Base-by-base conservation (phyloP, 2,888 invertebrate species). In the Dryocosmus kuriphilus region DNA sequence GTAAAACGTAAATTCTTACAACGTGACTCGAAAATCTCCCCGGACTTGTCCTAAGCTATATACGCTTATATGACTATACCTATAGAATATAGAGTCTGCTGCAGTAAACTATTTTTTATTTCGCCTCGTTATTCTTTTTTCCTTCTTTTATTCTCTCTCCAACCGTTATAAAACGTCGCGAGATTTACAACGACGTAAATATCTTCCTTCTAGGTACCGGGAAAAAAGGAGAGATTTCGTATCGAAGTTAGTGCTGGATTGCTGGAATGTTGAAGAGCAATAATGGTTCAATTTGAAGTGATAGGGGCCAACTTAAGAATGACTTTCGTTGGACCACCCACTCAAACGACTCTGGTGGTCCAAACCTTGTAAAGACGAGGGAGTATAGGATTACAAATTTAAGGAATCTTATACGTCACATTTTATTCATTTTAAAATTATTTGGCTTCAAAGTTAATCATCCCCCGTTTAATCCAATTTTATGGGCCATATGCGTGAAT, bases 281-380 rank as follows among this genome's bases (percentile, higher is more conserved):
- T 71, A 71, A 71, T 71, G 51, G 46, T 71, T 71, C 67, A 71
- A 71, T 46, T 71, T 46, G 67, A 46, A 30, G 46, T 32, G 71
- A 71, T 71, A 71, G 67, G 67, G 46, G n/a, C 67, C 67, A 71
- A 71, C 24, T 71, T 67, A 35, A 41, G 24, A 71, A n/a, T 51
- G 65, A 65, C 65, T 71, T 46, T 19, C 24, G 30, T n/a, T 51
- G 71, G 71, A 71, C 71, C 71, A 71, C 71, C 71, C 71, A 71
- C 71, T 71, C 71, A 71, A 71, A 51, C 71, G n/a, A 51, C 71
- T 71, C n/a, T 71, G 71, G 71, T 71, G 71, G 71, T 71, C 71
- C 51, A 30, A 30, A 46, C 67, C 19, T 51, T 24, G 11, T 27
- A 27, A 27, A 27, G 24, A 24, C 22, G 14, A 24, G 24, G 16